Base-by-base conservation (phyloP, 2,113 vertebrate species). In the Cyprinodon brontotheroides region DNA sequence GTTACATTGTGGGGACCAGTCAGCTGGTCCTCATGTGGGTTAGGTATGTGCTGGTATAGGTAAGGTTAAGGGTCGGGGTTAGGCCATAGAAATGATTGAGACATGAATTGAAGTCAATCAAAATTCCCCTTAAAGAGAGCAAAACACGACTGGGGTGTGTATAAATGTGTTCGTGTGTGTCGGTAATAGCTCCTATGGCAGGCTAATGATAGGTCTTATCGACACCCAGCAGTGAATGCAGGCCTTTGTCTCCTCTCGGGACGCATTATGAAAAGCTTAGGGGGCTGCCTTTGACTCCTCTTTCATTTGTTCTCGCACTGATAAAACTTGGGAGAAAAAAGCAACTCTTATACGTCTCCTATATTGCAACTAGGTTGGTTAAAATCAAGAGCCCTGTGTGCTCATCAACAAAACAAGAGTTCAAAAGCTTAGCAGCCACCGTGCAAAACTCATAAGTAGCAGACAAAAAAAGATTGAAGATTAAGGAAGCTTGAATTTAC, bases 201-300 rank as follows among this genome's bases (percentile, higher is more conserved):
- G 89, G 85, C 89, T 92, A 90, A 89, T 88, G 90, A 91, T 91
- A 89, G 89, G 90, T 89, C 87, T 92, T 94, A 92, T 93, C 89
- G 80, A 92, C 89, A 90, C 87, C 86, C 87, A 89, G 82, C 91
- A 92, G 90, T 93, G 89, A 93, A 90, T 90, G 84, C 67, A 13
- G 78, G 86, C 89, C 89, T 93, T 92, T 93, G 92, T 93, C 92
- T 91, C 86, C 89, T 86, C 82, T 75, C 76, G 68, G 84, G 87
- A 84, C 67, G 76, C 86, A 92, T 90, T 92, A 89, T 91, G 77
- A 87, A 85, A 89, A 92, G 91, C 89, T 90, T 90, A 87, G 79
- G 87, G 84, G 85, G 87, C 82, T 84, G 89, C 86, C 82, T 90
- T 85, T 91, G 84, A 91, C 88, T 86, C 85, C 63, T 74, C 78